A percentile compares a stretch with the other conserved stretches of the same genome.
phyloP scores from a whole-genome alignment of 2,797 vertebrate genomes.

The Poecile montanus region DNA sequence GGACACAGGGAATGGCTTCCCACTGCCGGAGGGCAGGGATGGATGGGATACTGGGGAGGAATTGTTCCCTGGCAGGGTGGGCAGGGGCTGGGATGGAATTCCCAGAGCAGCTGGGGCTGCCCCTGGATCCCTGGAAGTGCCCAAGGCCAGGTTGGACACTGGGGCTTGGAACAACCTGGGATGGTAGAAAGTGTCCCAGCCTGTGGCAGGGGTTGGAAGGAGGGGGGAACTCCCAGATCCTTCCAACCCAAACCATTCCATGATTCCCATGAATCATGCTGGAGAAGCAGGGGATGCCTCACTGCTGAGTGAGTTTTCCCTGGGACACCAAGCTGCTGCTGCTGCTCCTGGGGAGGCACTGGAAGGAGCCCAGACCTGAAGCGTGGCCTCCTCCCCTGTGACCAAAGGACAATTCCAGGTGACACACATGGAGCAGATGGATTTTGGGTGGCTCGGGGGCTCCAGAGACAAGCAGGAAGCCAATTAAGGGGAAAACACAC shows the following conservation, averaged over 20 bases:
- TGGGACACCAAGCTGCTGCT: not conserved
- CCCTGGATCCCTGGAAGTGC: not conserved
- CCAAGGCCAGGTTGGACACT: not conserved
- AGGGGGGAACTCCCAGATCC: rapidly evolving
- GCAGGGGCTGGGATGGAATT: not conserved
- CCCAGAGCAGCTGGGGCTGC: not conserved
- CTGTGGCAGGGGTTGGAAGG: too few relatives aligned
- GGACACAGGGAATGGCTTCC: not conserved
- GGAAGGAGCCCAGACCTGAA: not conserved
- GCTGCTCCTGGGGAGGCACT: not conserved
- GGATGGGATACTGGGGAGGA: not conserved
- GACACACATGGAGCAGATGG: not conserved
- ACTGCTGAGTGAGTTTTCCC: not conserved
- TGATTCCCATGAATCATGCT: rapidly evolving
- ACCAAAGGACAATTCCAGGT: not conserved
- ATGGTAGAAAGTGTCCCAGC: not conserved
- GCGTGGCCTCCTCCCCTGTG: not conserved
- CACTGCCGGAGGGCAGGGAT: not conserved
- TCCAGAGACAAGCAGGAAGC: not conserved
- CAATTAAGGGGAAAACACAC: not conserved
- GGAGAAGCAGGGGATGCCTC: rapidly evolving
- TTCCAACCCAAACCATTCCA: not conserved
- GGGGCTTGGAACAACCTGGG: not conserved
- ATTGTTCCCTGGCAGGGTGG: not conserved
- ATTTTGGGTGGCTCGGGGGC: not conserved